These are phyloP conservation scores for Mastomys natalensis DNA, from an alignment of 2,113 vertebrate species.

Conservation along the genomic window DNA sequence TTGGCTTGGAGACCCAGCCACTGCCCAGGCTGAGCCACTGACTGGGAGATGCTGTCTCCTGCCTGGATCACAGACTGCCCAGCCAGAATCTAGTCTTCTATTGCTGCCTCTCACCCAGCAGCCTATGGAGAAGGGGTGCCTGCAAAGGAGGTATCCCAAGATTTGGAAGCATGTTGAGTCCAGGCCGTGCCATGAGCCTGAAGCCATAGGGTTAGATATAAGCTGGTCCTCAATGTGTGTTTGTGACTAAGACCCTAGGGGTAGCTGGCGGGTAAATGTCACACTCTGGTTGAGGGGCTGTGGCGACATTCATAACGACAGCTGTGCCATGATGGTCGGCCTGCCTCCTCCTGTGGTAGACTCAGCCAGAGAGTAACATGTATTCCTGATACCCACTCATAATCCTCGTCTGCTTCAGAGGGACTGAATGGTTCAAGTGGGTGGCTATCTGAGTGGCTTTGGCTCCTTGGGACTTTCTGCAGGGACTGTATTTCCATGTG, in stretches of 20 bases:
- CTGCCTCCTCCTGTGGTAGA: neutral
- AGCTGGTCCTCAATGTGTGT: slow-evolving; percentile 71
- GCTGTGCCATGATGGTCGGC: neutral
- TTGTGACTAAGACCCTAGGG: slow-evolving; percentile 77
- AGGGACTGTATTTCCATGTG: neutral
- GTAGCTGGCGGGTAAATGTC: slow-evolving; percentile 86
- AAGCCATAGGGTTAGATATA: slow-evolving; percentile 61
- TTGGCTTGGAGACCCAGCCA: slow-evolving; percentile 49
- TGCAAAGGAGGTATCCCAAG: slow-evolving; percentile 39
- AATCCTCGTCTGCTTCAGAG: neutral
- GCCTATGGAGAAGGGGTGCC: neutral
- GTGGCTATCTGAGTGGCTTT: neutral
- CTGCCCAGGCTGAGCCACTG: slow-evolving; percentile 81
- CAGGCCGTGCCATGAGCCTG: neutral
- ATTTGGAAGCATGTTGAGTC: slow-evolving; percentile 68
- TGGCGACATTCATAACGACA: neutral
- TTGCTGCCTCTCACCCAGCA: rapidly evolving
- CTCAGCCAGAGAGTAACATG: neutral
- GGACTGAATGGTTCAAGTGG: neutral
- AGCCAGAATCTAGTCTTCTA: neutral
- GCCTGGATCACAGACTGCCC: slow-evolving; percentile 66
- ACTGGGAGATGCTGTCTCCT: slow-evolving; percentile 83
- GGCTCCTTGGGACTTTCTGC: neutral
- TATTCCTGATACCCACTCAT: neutral
- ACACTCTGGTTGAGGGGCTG: slow-evolving; percentile 83